These are phyloP conservation scores for Trogon melanurus DNA, from an alignment of 2,113 vertebrate species.

Conservation along the genomic window DNA sequence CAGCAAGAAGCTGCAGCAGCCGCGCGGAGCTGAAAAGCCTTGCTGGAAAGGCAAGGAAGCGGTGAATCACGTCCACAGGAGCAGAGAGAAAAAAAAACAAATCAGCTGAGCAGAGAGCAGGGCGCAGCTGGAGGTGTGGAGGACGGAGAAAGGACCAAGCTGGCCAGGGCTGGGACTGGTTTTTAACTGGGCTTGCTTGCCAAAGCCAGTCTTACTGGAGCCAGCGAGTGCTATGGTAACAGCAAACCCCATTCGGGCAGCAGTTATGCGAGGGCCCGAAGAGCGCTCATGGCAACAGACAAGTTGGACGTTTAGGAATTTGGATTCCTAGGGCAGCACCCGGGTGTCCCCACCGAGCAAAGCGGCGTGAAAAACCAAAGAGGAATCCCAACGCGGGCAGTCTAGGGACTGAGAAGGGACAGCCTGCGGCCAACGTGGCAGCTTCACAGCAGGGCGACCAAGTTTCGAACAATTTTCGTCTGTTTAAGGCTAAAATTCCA, in stretches of 20 bases:
- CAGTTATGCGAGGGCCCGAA: background rate
- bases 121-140: background rate
- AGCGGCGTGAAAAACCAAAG: background rate
- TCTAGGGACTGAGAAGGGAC: background rate
- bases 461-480: background rate
- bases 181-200: background rate
- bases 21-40: background rate
- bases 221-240: background rate
- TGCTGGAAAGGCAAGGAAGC: background rate
- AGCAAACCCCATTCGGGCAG: background rate
- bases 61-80: rapidly evolving
- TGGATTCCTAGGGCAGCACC: background rate
- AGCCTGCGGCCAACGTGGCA: background rate
- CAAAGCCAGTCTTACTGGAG: background rate
- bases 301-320: background rate
- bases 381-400: background rate
- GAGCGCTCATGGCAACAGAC: slow-evolving; percentile 1
- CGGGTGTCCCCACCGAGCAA: background rate
- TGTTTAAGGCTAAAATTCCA: background rate
- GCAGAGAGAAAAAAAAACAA: background rate
- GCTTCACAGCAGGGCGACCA: rapidly evolving
- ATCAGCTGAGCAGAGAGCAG: background rate
- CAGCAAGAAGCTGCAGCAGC: slow-evolving; percentile 30
- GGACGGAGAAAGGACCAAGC: background rate
- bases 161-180: background rate